These are phyloP conservation scores for Solenopsis invicta DNA, from an alignment of 1,140 invertebrate species.

Conservation along the genomic window DNA sequence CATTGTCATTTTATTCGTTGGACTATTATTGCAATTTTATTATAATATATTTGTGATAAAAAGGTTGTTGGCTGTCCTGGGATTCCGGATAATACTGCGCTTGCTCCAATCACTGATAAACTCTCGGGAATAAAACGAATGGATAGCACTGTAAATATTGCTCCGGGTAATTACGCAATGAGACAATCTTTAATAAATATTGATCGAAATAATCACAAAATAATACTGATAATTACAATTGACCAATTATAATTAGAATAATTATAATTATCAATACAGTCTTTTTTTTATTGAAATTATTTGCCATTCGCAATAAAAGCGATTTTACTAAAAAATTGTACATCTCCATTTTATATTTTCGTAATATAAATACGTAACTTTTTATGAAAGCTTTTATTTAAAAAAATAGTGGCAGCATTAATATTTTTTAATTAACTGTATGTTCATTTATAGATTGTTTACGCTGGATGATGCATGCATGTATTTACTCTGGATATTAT, in stretches of 20 bases:
- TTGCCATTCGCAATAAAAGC: background rate
- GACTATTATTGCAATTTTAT: background rate
- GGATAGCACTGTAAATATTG: constrained; percentile 74
- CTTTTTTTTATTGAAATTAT: background rate
- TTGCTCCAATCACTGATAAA: constrained; percentile 80
- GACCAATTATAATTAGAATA: too few relatives aligned
- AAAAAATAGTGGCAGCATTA: background rate
- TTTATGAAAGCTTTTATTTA: background rate
- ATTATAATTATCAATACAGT: background rate
- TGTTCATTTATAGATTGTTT: constrained; percentile 67
- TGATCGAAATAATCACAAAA: background rate
- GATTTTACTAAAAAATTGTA: background rate
- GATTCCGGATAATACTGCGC: constrained; percentile 83
- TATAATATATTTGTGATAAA: background rate
- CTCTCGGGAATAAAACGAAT: constrained; percentile 81
- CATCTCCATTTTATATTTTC: background rate
- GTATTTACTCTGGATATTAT: constrained; percentile 84
- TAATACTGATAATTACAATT: background rate
- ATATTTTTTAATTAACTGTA: background rate
- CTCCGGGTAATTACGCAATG: constrained; percentile 75
- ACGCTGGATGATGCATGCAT: constrained; percentile 71
- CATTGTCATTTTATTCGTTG: background rate
- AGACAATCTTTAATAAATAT: constrained; percentile 4
- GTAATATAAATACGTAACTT: background rate
- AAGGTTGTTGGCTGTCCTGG: constrained; percentile 77